A percentile compares a stretch with the other conserved stretches of the same genome.
These are phyloP conservation scores for Zaprionus davidi DNA, from an alignment of 1,140 invertebrate species.

Conservation along the genomic window DNA sequence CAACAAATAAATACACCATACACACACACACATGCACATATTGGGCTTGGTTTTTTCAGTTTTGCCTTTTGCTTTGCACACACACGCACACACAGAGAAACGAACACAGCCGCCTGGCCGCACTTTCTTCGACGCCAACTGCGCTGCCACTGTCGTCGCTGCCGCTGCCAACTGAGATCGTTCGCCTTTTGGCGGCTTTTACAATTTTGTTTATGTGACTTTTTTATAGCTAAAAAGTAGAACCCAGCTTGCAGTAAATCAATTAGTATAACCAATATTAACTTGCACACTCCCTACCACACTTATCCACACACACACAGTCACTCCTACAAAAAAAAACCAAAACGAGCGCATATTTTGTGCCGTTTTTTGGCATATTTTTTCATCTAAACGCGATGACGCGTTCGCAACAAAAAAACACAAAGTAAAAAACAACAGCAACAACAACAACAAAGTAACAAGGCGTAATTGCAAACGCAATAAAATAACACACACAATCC, in stretches of 20 bases:
- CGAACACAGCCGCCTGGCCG: slow-evolving; percentile 48
- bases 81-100: slow-evolving; percentile 34
- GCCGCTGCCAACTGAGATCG: slow-evolving; percentile 20
- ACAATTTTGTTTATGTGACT: slow-evolving; percentile 56
- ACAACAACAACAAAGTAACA: slow-evolving; percentile 18
- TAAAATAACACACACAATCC: slow-evolving; percentile 19
- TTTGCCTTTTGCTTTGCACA: slow-evolving; percentile 56
- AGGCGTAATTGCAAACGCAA: slow-evolving; percentile 13
- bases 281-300: slow-evolving; percentile 8
- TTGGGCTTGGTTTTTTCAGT: slow-evolving; percentile 67
- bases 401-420: slow-evolving; percentile 33
- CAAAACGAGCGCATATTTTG: slow-evolving; percentile 38
- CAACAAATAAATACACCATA: slow-evolving; percentile 41
- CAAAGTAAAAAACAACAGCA: slow-evolving; percentile 13
- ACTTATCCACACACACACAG: not conserved
- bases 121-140: slow-evolving; percentile 63
- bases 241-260: slow-evolving; percentile 35
- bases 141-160: slow-evolving; percentile 5
- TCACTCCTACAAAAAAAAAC: slow-evolving; percentile 19
- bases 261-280: slow-evolving; percentile 28
- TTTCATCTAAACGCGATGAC: slow-evolving; percentile 24
- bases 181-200: slow-evolving; percentile 72
- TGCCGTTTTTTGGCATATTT: slow-evolving; percentile 35
- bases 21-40: slow-evolving; percentile 38
- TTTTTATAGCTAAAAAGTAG: slow-evolving; percentile 4